phyloP scores from a whole-genome alignment of 2,797 vertebrate species.

The Pipistrellus pipistrellus region DNA sequence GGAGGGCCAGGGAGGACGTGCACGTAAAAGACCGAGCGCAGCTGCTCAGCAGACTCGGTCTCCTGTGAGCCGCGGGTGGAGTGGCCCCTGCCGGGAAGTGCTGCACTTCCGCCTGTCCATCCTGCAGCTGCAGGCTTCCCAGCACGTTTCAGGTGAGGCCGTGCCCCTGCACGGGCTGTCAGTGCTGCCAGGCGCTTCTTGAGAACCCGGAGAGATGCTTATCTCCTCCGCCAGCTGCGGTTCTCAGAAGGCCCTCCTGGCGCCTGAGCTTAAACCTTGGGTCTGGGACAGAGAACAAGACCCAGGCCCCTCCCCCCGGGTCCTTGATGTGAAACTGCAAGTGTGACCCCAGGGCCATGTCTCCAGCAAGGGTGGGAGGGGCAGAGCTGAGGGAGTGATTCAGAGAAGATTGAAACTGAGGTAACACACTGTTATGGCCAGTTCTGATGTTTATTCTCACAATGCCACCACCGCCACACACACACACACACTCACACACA shows the following conservation, averaged over 20 bases:
- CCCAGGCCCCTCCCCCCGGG: slow-evolving; percentile 45
- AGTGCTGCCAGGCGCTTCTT: slow-evolving; percentile 32
- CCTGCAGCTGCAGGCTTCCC: background rate
- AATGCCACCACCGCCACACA: rapidly evolving
- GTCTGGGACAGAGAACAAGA: background rate
- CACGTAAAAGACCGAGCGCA: background rate
- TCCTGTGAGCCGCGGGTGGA: background rate
- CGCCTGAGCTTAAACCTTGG: background rate
- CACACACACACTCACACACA: no score
- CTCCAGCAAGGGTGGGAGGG: background rate
- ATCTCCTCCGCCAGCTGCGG: slow-evolving; percentile 58
- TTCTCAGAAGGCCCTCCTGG: slow-evolving; percentile 75
- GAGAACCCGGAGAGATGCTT: slow-evolving; percentile 77
- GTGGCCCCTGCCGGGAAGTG: background rate
- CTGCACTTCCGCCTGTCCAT: background rate
- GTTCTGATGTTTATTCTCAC: background rate
- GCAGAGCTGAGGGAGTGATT: background rate
- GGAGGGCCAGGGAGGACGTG: background rate
- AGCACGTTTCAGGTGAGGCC: background rate
- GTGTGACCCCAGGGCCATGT: background rate
- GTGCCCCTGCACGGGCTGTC: background rate
- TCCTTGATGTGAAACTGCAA: background rate
- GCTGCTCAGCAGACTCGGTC: rapidly evolving
- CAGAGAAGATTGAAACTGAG: background rate
- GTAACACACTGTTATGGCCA: background rate